Evolutionary conservation across 1,140 invertebrate species (phyloP).

Genomic region (Scylla paramamosain): DNA sequence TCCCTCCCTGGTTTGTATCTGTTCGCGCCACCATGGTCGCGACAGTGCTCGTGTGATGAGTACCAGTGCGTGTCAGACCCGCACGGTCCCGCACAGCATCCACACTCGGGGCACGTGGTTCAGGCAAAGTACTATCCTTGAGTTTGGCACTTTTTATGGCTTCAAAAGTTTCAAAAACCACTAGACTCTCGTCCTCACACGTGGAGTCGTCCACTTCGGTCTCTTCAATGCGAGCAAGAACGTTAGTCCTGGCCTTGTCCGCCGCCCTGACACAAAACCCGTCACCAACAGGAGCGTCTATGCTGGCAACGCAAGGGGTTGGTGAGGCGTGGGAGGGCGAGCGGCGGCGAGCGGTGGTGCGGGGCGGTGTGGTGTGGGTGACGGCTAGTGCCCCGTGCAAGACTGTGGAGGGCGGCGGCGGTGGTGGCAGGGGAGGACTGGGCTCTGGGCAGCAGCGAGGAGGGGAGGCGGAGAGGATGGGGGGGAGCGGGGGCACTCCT

Average conservation of each 20-base stretch:
- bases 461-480: background rate
- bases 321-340: background rate
- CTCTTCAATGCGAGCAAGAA: background rate
- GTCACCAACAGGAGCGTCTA: background rate
- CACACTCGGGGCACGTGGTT: background rate
- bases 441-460: constrained; percentile 57
- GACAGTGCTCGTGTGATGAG: background rate
- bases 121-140: background rate
- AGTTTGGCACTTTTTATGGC: background rate
- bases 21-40: constrained; percentile 57
- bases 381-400: constrained; percentile 65
- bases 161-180: background rate
- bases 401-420: constrained; percentile 51
- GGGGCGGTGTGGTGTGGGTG: constrained; percentile 45
- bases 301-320: background rate
- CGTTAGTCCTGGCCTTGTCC: background rate
- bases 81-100: background rate
- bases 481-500: constrained; percentile 4
- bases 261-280: background rate
- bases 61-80: background rate
- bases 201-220: background rate
- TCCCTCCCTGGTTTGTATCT: constrained; percentile 60
- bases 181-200: constrained; percentile 26
- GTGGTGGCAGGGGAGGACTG: constrained; percentile 7
- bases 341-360: background rate